Evolutionary conservation across 2,888 invertebrate species (phyloP).

Genomic region (Melipona beecheii): DNA sequence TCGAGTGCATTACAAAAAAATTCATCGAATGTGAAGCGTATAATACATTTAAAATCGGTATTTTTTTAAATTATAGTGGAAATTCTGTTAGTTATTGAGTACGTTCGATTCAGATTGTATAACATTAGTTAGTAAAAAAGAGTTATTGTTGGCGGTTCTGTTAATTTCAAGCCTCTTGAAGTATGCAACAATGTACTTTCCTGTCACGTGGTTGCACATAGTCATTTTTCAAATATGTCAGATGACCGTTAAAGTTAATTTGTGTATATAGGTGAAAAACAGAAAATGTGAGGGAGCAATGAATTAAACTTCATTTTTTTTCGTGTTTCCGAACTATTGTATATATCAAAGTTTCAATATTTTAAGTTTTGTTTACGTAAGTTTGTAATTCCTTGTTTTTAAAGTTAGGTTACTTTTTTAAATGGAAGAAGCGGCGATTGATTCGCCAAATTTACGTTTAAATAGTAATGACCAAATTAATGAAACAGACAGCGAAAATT

Average conservation of each 20-base stretch:
- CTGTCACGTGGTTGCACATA: constrained; percentile 11
- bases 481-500: constrained; percentile 35
- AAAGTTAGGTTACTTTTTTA: constrained; percentile 59
- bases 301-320: constrained; percentile 36
- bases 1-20: neutral
- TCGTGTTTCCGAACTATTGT: constrained; percentile 8
- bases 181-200: neutral
- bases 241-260: constrained; percentile 47
- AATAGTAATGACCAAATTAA: constrained; percentile 40
- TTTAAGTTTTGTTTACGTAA: constrained; percentile 10
- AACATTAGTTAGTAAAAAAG: neutral
- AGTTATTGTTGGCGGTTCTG: neutral
- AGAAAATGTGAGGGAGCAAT: constrained; percentile 39
- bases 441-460: constrained; percentile 53
- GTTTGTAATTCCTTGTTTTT: constrained; percentile 10
- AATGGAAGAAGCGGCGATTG: constrained; percentile 65
- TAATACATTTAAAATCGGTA: neutral
- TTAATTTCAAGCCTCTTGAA: constrained; percentile 3
- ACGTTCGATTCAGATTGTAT: neutral
- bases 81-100: neutral
- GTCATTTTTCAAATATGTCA: constrained; percentile 55
- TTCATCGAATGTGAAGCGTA: neutral
- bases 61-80: neutral
- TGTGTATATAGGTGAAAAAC: constrained; percentile 15
- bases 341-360: constrained; percentile 20